These are phyloP conservation scores for Copidosoma aretas DNA, from an alignment of 2,888 invertebrate genomes.

Conservation along the genomic window DNA sequence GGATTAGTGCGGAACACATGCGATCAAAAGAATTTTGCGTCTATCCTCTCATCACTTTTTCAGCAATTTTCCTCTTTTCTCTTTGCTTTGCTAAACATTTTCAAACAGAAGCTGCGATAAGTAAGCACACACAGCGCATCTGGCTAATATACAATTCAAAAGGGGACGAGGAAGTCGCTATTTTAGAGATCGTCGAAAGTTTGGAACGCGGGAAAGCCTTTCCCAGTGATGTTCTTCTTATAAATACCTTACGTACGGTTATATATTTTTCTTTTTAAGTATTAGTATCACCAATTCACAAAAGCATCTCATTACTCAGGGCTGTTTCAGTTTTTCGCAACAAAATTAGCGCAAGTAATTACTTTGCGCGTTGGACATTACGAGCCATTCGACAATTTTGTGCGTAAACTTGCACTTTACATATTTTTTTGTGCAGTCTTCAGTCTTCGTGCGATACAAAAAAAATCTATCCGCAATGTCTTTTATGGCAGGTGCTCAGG, in stretches of 20 bases:
- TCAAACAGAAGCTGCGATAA: not conserved
- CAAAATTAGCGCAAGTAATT: constrained; percentile 2
- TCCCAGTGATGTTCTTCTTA: too few relatives aligned
- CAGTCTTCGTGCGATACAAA: too few relatives aligned
- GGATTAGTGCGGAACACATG: constrained; percentile 23
- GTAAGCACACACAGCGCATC: not conserved
- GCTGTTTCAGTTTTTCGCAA: constrained; percentile 15
- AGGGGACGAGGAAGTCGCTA: constrained; percentile 34
- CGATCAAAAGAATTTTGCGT: constrained; percentile 31
- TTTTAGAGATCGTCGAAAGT: constrained; percentile 38
- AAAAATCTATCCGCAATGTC: too few relatives aligned
- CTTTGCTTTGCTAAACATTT: too few relatives aligned
- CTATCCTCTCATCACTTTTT: constrained; percentile 39
- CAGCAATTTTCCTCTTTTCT: constrained; percentile 17
- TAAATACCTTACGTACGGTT: not conserved
- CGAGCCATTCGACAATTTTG: constrained; percentile 10
- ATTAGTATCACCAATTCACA: constrained; percentile 36
- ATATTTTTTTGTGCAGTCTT: not conserved
- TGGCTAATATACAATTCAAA: constrained; percentile 22
- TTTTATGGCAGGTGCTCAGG: too few relatives aligned
- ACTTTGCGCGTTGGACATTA: not conserved
- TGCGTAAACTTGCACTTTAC: constrained; percentile 1
- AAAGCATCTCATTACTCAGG: constrained; percentile 39
- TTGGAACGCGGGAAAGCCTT: constrained; percentile 6
- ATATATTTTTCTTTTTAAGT: constrained; percentile 22